phyloP scores from a whole-genome alignment of 2,797 vertebrate genomes.

The Micromesistius poutassou region DNA sequence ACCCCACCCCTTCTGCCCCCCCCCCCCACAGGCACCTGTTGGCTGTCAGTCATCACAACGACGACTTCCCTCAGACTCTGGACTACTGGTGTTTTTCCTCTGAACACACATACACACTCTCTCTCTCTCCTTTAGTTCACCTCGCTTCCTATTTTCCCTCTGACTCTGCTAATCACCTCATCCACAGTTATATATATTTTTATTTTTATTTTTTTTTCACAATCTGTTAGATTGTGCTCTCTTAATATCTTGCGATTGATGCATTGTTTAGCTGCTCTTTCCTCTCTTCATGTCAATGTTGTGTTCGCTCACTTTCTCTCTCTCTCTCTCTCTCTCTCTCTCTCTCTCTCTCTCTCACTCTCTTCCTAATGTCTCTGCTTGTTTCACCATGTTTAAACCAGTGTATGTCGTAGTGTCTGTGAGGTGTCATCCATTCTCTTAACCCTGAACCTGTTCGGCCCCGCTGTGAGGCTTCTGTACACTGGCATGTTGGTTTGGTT shows the following conservation, averaged over 20 bases:
- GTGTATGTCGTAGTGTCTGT: too few relatives aligned
- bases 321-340: too few relatives aligned
- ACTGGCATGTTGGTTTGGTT: not conserved
- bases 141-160: not conserved
- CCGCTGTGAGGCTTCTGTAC: not conserved
- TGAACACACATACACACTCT: not conserved
- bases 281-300: too few relatives aligned
- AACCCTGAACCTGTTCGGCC: not conserved
- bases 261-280: too few relatives aligned
- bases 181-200: not conserved
- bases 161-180: not conserved
- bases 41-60: slow-evolving; percentile 48
- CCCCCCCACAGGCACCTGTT: slow-evolving; percentile 53
- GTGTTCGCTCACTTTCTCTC: too few relatives aligned
- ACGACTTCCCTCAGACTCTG: slow-evolving; percentile 22
- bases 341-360: too few relatives aligned
- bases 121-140: slow-evolving; percentile 5
- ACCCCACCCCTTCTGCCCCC: slow-evolving; percentile 39
- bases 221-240: too few relatives aligned
- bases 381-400: not conserved
- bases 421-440: not conserved
- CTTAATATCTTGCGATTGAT: too few relatives aligned
- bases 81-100: not conserved
- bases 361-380: not conserved
- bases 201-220: too few relatives aligned